These are phyloP conservation scores for Stratiolaelaps scimitus DNA, from an alignment of 1,140 invertebrate species.

Conservation along the genomic window DNA sequence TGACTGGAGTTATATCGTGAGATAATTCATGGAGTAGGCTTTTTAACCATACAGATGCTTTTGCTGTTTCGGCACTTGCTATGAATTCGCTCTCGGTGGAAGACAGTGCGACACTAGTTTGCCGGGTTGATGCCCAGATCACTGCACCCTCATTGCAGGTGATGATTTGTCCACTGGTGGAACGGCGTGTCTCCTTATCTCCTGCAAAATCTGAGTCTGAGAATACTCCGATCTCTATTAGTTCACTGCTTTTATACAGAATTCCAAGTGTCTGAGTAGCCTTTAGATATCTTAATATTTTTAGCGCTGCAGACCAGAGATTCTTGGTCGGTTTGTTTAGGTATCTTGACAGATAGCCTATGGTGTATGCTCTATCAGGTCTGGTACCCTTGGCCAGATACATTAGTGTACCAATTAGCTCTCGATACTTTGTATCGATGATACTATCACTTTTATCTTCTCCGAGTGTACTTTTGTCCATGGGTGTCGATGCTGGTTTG, in stretches of 20 bases:
- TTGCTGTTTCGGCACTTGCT: not conserved
- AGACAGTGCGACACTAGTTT: no score
- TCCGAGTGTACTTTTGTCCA: not conserved
- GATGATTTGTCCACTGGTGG: not conserved
- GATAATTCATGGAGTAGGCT: not conserved
- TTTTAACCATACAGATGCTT: not conserved
- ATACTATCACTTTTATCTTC: not conserved
- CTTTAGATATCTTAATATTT: no score
- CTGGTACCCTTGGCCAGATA: not conserved
- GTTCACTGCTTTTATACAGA: not conserved
- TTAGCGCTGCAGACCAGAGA: no score
- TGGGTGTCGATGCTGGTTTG: not conserved
- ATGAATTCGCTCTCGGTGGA: no score
- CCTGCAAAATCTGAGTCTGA: slow-evolving; percentile 15
- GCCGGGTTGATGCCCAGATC: not conserved
- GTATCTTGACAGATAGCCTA: no score
- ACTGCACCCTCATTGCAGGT: not conserved
- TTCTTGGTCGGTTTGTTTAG: no score
- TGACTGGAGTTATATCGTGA: not conserved
- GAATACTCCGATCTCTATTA: not conserved
- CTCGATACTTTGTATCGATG: not conserved
- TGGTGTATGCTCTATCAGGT: slow-evolving; percentile 5
- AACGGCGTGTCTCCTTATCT: not conserved
- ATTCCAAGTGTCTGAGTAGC: not conserved
- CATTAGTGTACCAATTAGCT: not conserved